A percentile compares a stretch with the other conserved stretches of the same genome.
Evolutionary conservation across 2,113 vertebrate species (phyloP).

Genomic region (Mellivora capensis): DNA sequence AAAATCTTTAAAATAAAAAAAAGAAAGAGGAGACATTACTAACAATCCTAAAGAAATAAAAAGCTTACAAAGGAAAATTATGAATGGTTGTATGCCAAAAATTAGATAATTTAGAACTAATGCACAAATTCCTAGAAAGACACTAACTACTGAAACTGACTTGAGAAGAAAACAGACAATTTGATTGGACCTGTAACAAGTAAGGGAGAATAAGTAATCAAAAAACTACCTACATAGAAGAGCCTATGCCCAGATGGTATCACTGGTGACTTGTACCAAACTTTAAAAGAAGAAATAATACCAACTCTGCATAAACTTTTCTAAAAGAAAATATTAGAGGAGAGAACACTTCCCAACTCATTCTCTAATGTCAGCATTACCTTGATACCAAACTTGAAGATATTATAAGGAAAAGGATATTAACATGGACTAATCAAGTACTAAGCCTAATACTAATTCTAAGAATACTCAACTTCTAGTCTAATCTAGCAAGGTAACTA

Average conservation of each 20-base stretch:
- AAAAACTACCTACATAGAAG: not conserved
- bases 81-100: not conserved
- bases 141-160: not conserved
- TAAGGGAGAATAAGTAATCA: not conserved
- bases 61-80: not conserved
- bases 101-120: not conserved
- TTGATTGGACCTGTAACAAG: not conserved
- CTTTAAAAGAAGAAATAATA: not conserved
- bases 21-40: not conserved
- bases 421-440: not conserved
- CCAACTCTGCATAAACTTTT: not conserved
- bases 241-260: not conserved
- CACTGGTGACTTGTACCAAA: not conserved
- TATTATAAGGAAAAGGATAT: not conserved
- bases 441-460: slow-evolving; percentile 22
- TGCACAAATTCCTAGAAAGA: not conserved
- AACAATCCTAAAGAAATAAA: not conserved
- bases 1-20: no score
- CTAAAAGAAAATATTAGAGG: not conserved
- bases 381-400: not conserved
- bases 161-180: not conserved
- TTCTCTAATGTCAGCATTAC: not conserved
- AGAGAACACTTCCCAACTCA: not conserved
- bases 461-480: not conserved
- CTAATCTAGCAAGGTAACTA: not conserved